Evolutionary conservation across 2,888 invertebrate genomes (phyloP), one percentile per base, ranked within the genome.

Genomic region (Kuschelorhynchus macadamiae): DNA sequence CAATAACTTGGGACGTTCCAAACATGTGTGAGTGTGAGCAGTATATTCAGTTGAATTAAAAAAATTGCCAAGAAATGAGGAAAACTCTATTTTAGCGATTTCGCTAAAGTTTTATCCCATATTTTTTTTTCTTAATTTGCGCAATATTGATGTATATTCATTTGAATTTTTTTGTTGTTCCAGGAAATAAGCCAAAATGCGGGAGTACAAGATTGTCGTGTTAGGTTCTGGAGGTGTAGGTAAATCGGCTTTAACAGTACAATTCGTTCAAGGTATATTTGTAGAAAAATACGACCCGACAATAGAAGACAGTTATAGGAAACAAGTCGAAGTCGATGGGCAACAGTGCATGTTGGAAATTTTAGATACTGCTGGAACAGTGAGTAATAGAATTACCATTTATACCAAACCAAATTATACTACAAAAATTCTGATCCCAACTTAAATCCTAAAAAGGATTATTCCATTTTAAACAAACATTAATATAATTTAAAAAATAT

Each of bases 201-300:
- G 98, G 86, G 99, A 99, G 90, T 99, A 99, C 89, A 99, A 99
- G 90, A 96, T 99, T 86, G 99, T 99, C 78, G 98, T 99, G 80
- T 88, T 99, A 85, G 99, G 99, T 80, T 97, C 97, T 84, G 99
- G 99, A 84, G 99, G 99, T 88, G 99, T 99, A 81, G 99, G 99
- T 82, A 99, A 99, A 88, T 97, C 97, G 79, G 97, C 97, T 83
- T 90, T 97, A 85, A 97, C 96, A 80, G 96, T 97, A 80, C 96
- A 97, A 86, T 97, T 97, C 86, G 97, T 97, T 76, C 97, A 98
- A 89, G 98, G 98, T 81, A 98, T 99, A 85, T 99, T 99, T 87
- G 98, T 99, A 79, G 99, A 99, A 87, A 99, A 99, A 88, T 99
- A 95, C 86, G 99, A 99, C 87, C 99, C 99, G 73, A 99, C 99